Conservation (phyloP, 1,140 invertebrate genomes). For the Scaptomyza hsui region DNA sequence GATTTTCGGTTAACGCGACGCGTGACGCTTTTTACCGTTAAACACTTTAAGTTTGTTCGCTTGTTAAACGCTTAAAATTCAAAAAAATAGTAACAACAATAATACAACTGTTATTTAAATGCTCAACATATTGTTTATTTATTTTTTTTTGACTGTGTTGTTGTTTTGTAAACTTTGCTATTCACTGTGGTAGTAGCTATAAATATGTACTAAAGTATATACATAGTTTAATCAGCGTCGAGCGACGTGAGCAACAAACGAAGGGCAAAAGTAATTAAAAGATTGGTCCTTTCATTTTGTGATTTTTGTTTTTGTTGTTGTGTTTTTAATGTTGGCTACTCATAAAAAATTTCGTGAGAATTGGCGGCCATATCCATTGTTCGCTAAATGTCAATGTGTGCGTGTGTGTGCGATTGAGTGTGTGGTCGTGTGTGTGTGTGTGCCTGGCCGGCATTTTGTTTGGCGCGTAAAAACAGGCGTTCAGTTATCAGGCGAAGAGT, state of each 20-base stretch:
- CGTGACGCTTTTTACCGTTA: slow-evolving; percentile 65
- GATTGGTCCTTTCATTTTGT: slow-evolving; percentile 5
- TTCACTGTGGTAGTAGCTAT: not conserved
- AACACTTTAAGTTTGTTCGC: slow-evolving; percentile 63
- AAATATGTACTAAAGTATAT: not conserved
- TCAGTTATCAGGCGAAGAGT: slow-evolving; percentile 31
- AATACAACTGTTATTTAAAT: slow-evolving; percentile 8
- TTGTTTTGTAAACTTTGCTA: slow-evolving; percentile 15
- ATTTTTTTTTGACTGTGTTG: not conserved
- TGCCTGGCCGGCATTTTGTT: slow-evolving; percentile 56
- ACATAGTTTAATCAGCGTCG: slow-evolving; percentile 3
- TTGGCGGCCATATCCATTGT: slow-evolving; percentile 17
- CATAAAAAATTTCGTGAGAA: slow-evolving; percentile 9
- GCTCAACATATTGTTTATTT: too few species aligned
- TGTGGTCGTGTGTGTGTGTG: slow-evolving; percentile 13
- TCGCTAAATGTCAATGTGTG: not conserved
- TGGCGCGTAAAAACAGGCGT: slow-evolving; percentile 63
- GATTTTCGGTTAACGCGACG: slow-evolving; percentile 61
- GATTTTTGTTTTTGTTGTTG: not conserved
- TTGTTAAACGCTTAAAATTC: slow-evolving; percentile 38
- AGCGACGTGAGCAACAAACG: slow-evolving; percentile 17
- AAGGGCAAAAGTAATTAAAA: slow-evolving; percentile 30
- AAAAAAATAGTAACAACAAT: slow-evolving; percentile 6
- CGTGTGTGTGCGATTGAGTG: slow-evolving; percentile 7
- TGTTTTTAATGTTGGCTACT: slow-evolving; percentile 9